These are phyloP conservation scores for Sapayoa aenigma DNA, from an alignment of 2,113 vertebrate genomes.

Conservation along the genomic window DNA sequence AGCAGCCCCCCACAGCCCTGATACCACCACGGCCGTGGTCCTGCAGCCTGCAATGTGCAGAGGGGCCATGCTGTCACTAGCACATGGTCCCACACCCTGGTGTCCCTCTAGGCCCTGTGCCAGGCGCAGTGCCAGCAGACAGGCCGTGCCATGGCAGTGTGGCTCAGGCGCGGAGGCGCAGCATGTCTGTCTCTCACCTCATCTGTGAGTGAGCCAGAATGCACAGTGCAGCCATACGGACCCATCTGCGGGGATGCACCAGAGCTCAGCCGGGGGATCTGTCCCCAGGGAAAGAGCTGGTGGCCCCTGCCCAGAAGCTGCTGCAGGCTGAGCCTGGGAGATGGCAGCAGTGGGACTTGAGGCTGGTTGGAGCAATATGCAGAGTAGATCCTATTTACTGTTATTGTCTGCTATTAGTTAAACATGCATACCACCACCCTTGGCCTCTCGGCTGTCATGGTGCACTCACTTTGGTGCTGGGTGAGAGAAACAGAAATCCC, in stretches of 20 bases:
- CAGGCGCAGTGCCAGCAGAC: not conserved
- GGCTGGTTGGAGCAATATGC: accelerated
- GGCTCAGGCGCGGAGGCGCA: not conserved
- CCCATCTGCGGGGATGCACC: accelerated
- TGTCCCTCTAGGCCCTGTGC: not conserved
- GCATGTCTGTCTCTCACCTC: not conserved
- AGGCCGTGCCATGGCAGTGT: not conserved
- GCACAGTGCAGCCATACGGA: not conserved
- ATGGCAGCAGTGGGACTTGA: accelerated
- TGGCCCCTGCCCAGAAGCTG: not conserved
- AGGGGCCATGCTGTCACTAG: accelerated
- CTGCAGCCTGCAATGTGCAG: accelerated
- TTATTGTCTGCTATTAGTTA: not conserved
- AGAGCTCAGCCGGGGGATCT: not conserved
- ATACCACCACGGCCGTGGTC: not conserved
- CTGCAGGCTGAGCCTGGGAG: not conserved
- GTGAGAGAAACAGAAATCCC: not conserved
- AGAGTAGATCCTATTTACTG: accelerated
- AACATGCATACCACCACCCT: accelerated
- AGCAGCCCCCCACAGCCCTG: not conserved
- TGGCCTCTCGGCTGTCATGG: not conserved
- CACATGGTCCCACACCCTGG: not conserved
- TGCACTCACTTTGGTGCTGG: accelerated
- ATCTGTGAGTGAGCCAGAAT: not conserved
- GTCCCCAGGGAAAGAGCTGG: not conserved